A percentile compares a stretch with the other conserved stretches of the same genome.
Evolutionary conservation across 2,797 vertebrate species (phyloP).

Genomic region (Xenopus petersii): DNA sequence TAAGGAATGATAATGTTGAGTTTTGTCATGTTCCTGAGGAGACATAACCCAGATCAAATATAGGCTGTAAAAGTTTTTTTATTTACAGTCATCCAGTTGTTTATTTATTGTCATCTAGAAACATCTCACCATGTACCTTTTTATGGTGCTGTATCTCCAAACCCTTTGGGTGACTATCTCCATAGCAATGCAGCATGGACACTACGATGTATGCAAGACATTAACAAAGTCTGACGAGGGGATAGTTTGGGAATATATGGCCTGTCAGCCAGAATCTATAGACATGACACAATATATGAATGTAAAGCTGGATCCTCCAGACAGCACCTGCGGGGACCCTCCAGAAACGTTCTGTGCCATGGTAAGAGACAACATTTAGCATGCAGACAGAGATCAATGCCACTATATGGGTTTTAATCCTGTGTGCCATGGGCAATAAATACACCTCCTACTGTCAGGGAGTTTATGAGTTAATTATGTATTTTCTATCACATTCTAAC

Average conservation of each 20-base stretch:
- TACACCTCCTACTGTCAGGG: no score
- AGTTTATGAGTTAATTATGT: no score
- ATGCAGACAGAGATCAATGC: not conserved
- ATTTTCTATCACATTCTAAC: no score
- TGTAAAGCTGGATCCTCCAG: slow-evolving; percentile 89
- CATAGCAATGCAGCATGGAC: slow-evolving; percentile 86
- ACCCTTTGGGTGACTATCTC: slow-evolving; percentile 84
- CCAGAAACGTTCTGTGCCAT: slow-evolving; percentile 95
- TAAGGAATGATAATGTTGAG: slow-evolving; percentile 65
- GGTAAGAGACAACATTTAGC: slow-evolving; percentile 68
- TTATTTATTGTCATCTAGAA: slow-evolving; percentile 34
- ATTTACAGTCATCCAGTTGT: not conserved
- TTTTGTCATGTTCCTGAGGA: slow-evolving; percentile 65
- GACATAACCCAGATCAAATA: slow-evolving; percentile 40
- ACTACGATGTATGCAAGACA: slow-evolving; percentile 96
- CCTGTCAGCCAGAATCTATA: slow-evolving; percentile 92
- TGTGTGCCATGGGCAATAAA: no score
- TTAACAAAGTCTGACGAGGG: slow-evolving; percentile 92
- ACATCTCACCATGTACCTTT: slow-evolving; percentile 85
- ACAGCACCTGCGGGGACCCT: slow-evolving; percentile 96
- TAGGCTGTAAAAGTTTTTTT: slow-evolving; percentile 33
- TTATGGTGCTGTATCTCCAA: slow-evolving; percentile 83
- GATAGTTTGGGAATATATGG: slow-evolving; percentile 97
- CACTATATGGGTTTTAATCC: no score
- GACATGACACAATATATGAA: slow-evolving; percentile 94